phyloP scores from a whole-genome alignment of 2,113 vertebrate genomes.

The Eclectus roratus region DNA sequence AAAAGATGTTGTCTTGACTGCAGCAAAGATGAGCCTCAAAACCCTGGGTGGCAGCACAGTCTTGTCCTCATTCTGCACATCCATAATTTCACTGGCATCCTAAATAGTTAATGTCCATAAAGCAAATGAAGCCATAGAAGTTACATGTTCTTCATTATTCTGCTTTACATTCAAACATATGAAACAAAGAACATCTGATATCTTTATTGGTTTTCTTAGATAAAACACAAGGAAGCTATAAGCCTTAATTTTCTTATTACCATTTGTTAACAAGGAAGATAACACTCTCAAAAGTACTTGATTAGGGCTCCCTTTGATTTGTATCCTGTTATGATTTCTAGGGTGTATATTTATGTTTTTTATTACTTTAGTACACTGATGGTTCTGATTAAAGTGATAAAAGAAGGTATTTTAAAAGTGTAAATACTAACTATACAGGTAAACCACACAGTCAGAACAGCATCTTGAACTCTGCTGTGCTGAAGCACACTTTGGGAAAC shows the following conservation, averaged over 20 bases:
- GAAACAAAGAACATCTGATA: slow-evolving; percentile 65
- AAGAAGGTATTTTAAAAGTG: slow-evolving; percentile 28
- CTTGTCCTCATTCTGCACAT: background rate
- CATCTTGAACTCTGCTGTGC: background rate
- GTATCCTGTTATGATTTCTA: slow-evolving; percentile 53
- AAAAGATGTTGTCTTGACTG: slow-evolving; percentile 54
- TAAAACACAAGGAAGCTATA: slow-evolving; percentile 61
- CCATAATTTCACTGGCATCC: background rate
- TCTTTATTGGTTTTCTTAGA: slow-evolving; percentile 65
- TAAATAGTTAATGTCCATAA: slow-evolving; percentile 33
- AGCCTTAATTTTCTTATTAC: slow-evolving; percentile 71
- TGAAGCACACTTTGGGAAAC: background rate
- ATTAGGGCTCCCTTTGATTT: slow-evolving; percentile 63
- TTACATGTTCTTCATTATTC: slow-evolving; percentile 32
- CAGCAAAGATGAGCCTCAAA: background rate
- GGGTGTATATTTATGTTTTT: slow-evolving; percentile 43
- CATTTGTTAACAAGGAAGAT: slow-evolving; percentile 71
- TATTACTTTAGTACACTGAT: slow-evolving; percentile 39
- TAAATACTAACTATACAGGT: slow-evolving; percentile 37
- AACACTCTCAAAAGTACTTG: slow-evolving; percentile 64
- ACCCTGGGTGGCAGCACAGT: background rate
- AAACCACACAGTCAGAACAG: background rate
- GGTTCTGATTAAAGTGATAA: slow-evolving; percentile 22
- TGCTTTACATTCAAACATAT: slow-evolving; percentile 50
- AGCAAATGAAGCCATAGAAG: slow-evolving; percentile 5